Percentiles rank a stretch among this genome's conserved stretches.
Conservation (phyloP, 2,888 invertebrate genomes). For the Neocrepidodera transversa region DNA sequence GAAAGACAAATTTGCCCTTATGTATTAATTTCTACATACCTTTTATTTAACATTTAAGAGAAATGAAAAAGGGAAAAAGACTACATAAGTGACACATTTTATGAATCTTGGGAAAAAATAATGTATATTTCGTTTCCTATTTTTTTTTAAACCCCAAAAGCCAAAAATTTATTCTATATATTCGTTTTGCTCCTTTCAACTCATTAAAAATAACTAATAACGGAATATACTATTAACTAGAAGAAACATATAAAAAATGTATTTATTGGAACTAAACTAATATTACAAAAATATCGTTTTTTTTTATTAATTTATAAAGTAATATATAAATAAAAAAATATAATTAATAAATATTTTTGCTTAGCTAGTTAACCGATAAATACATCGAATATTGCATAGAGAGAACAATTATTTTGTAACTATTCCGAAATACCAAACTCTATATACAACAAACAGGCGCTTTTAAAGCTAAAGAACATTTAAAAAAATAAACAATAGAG, state of each 20-base stretch:
- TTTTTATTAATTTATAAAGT: background rate
- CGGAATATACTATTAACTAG: background rate
- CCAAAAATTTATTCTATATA: background rate
- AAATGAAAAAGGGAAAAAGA: no score
- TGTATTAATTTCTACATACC: no score
- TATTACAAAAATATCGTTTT: background rate
- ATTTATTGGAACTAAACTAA: background rate
- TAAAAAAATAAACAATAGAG: slow-evolving; percentile 18
- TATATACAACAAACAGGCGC: slow-evolving; percentile 20
- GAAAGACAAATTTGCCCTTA: no score
- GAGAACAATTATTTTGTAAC: slow-evolving; percentile 18
- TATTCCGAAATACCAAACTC: slow-evolving; percentile 4
- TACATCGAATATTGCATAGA: slow-evolving; percentile 12
- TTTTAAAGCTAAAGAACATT: slow-evolving; percentile 24
- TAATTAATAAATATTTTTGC: no score
- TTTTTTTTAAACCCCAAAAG: no score
- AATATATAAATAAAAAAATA: background rate
- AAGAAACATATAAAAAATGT: background rate
- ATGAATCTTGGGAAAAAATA: no score
- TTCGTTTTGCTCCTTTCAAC: background rate
- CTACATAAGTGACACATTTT: no score
- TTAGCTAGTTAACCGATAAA: slow-evolving; percentile 8
- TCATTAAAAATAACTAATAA: background rate
- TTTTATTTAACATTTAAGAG: no score
- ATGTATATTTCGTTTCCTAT: no score